A percentile compares a stretch with the other conserved stretches of the same genome.
Conservation (phyloP, 2,797 vertebrate species). For the Pithecia hirsuta region DNA sequence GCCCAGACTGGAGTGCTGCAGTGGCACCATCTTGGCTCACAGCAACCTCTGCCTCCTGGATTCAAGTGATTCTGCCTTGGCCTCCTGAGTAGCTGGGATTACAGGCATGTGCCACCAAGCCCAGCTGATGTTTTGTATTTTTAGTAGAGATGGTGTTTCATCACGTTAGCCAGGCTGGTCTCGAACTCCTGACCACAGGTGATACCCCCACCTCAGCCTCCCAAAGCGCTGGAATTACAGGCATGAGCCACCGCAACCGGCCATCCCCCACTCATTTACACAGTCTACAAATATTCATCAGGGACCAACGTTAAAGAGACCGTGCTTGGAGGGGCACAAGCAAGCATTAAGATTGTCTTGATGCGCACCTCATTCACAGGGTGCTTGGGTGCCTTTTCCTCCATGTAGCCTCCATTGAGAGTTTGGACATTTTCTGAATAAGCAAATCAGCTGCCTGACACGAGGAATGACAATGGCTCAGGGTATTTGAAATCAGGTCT, state of each 20-base stretch:
- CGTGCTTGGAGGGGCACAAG: not conserved
- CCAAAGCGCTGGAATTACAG: too few relatives aligned
- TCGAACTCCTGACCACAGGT: too few relatives aligned
- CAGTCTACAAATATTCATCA: not conserved
- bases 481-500: not conserved
- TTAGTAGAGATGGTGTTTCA: too few relatives aligned
- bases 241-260: too few relatives aligned
- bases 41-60: accelerated
- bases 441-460: not conserved
- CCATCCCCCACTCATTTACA: not conserved
- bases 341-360: not conserved
- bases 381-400: not conserved
- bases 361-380: not conserved
- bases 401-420: not conserved
- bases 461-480: not conserved
- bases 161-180: too few relatives aligned
- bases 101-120: not conserved
- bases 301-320: not conserved
- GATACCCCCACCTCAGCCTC: too few relatives aligned
- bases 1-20: not conserved
- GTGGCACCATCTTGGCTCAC: not conserved
- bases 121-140: too few relatives aligned
- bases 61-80: not conserved
- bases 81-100: not conserved
- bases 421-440: not conserved